Evolutionary conservation across 2,888 invertebrate species (phyloP).

Genomic region (Calameuta pallipes): DNA sequence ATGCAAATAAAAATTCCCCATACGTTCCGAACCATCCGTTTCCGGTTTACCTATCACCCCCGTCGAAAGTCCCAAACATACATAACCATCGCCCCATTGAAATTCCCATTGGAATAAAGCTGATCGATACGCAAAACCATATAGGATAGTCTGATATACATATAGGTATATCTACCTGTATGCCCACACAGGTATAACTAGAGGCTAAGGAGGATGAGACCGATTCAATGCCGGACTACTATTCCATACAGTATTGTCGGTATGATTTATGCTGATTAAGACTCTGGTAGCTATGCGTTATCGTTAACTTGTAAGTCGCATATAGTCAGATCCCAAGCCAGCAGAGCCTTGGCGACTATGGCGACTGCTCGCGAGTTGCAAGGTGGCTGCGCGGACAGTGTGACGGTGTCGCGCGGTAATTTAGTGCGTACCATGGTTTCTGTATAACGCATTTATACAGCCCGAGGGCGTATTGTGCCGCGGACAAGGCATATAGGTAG

Average conservation of each 20-base stretch:
- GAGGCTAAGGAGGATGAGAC: background rate
- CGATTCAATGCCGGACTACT: background rate
- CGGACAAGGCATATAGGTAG: conserved; percentile 41
- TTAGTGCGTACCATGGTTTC: conserved; percentile 50
- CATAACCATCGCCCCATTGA: background rate
- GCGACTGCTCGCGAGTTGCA: conserved; percentile 32
- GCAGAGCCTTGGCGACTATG: background rate
- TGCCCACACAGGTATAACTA: background rate
- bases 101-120: background rate
- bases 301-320: conserved; percentile 61
- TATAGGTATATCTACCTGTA: background rate
- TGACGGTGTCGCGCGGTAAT: conserved; percentile 47
- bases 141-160: background rate
- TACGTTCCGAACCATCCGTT: background rate
- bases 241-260: conserved; percentile 45
- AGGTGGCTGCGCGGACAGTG: conserved; percentile 39
- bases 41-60: background rate
- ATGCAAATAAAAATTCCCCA: background rate
- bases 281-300: conserved; percentile 60
- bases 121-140: background rate
- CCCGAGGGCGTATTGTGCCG: conserved; percentile 38
- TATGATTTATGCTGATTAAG: conserved; percentile 66
- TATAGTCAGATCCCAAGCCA: background rate
- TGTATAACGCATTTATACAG: conserved; percentile 48
- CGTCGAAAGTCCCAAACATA: background rate